These are phyloP conservation scores for Eolophus roseicapilla DNA, from an alignment of 2,113 vertebrate species.

Conservation along the genomic window DNA sequence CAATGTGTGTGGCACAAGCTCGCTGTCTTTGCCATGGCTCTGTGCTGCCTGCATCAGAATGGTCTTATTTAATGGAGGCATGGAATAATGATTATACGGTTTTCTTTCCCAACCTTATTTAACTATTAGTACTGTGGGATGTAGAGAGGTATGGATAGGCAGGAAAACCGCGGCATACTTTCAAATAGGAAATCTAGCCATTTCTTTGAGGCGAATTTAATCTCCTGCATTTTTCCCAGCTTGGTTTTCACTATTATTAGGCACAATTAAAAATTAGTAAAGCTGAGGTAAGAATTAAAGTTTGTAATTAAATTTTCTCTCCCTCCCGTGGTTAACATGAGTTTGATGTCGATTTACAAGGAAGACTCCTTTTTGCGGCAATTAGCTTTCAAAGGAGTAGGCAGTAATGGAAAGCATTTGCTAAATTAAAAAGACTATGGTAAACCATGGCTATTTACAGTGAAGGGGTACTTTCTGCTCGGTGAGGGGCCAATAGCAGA, in stretches of 20 bases:
- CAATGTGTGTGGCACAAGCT: accelerated
- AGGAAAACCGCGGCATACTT: neutral
- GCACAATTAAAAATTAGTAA: slow-evolving; percentile 45
- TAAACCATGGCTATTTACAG: neutral
- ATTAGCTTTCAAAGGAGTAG: neutral
- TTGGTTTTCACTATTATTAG: slow-evolving; percentile 45
- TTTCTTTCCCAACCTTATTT: slow-evolving; percentile 29
- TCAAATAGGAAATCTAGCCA: slow-evolving; percentile 28
- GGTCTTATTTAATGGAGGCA: neutral
- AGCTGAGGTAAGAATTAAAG: slow-evolving; percentile 30
- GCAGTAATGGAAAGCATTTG: neutral
- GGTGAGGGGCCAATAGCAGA: accelerated
- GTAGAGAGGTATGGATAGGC: neutral
- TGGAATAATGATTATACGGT: neutral
- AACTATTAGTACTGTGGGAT: neutral
- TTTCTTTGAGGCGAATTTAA: slow-evolving; percentile 37
- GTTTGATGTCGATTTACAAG: neutral
- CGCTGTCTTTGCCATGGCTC: neutral
- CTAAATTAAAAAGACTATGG: neutral
- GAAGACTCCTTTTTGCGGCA: slow-evolving; percentile 4
- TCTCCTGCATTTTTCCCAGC: slow-evolving; percentile 3
- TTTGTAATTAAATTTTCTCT: slow-evolving; percentile 45
- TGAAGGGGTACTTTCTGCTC: neutral
- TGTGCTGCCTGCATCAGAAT: neutral
- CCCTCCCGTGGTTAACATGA: neutral